Conservation (phyloP, 2,113 vertebrate species). For the Halichoerus grypus region DNA sequence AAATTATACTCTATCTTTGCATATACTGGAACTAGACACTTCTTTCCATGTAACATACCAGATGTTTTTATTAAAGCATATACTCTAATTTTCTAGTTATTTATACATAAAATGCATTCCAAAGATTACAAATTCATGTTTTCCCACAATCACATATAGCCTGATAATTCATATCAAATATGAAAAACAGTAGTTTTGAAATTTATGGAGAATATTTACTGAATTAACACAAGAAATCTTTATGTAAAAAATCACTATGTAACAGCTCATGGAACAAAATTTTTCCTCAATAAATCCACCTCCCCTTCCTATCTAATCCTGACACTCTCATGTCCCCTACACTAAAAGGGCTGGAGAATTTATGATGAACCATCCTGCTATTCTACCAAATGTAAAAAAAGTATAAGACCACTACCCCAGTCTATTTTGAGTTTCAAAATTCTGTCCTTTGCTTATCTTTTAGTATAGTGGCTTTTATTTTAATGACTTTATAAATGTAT, state of each 20-base stretch:
- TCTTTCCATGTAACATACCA: background rate
- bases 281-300: background rate
- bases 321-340: background rate
- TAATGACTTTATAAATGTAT: background rate
- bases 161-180: background rate
- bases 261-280: background rate
- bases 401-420: background rate
- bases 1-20: background rate
- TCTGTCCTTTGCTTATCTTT: background rate
- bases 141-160: background rate
- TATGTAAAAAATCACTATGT: background rate
- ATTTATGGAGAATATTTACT: background rate
- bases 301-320: background rate
- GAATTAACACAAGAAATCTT: background rate
- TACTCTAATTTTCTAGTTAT: background rate
- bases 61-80: background rate
- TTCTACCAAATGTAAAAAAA: background rate
- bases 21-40: background rate
- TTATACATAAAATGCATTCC: background rate
- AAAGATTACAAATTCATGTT: background rate
- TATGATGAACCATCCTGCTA: background rate
- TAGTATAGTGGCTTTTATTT: background rate
- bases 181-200: background rate
- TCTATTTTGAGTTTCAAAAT: background rate
- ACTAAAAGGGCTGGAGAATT: background rate